Base-by-base conservation (phyloP, 2,888 invertebrate genomes). In the Xestia sexstrigata region DNA sequence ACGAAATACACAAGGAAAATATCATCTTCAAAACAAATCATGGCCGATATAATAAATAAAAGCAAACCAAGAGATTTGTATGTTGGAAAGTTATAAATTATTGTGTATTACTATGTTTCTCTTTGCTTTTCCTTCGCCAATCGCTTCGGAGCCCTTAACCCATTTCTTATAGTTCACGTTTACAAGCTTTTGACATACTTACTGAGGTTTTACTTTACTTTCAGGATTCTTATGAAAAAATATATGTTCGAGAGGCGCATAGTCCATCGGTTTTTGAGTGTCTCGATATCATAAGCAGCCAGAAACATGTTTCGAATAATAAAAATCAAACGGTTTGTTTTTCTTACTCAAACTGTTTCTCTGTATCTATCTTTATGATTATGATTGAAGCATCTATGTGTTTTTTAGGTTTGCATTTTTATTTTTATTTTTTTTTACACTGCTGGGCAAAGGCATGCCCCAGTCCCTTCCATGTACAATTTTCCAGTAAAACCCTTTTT, bases 111-210 rank as follows among this genome's bases (percentile, higher is more conserved):
- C 26, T 39, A 60, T 49, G 30, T 72, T 67, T 26, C 20, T 69
- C 30, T 63, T 70, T 26, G 26, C 11, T 70, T 79, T 70, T 67
- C 49, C 65, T 58, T 76, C 60, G 55, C 47, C 65, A 76, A 76
- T 76, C 58, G 67, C 65, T 70, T 68, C 73, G 47, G 58, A 69
- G 35, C 66, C 52, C 79, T 78, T 76, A 78, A 81, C 74, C 84
- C 20, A 79, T 81, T 75, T 85, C n/a, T 60, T 75, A 15, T 60
- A 60, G 71, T 76, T 79, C 55, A 26, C 39, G 63, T 79, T 79
- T 67, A 65, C 62, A 78, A 82, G 71, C 26, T 69, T 30, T 65
- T 76, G 63, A 74, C 26, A 23, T 60, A 45, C 17, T 0, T 66
- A 39, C 3, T n/a, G 13, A 13, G 20, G 9, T 3, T 45, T 69